A percentile compares a stretch with the other conserved stretches of the same genome.
Evolutionary conservation across 35 echinoderm and acorn worm species (phyloP).

Genomic region (Anneissia japonica): DNA sequence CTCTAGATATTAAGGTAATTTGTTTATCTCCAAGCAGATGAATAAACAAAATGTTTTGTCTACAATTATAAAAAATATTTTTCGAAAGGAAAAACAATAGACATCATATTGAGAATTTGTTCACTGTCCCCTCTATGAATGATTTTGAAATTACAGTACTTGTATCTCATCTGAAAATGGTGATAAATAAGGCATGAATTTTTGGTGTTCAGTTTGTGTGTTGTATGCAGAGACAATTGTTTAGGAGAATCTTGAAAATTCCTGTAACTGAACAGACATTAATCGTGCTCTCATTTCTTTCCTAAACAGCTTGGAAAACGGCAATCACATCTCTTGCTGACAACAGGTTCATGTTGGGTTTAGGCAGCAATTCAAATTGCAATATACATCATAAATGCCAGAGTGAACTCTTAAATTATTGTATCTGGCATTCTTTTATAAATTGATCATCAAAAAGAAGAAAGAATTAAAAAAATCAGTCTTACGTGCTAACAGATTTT

Average conservation of each 20-base stretch:
- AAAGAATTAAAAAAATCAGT: no score
- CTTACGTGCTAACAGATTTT: no score
- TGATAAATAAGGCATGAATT: not conserved
- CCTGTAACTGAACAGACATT: not conserved
- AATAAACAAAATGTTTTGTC: no score
- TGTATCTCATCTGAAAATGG: no score
- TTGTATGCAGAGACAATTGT: not conserved
- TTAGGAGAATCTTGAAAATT: not conserved
- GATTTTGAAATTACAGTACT: no score
- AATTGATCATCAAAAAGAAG: no score
- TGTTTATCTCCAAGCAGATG: no score
- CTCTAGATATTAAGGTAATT: no score
- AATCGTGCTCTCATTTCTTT: not conserved
- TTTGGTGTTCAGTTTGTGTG: not conserved
- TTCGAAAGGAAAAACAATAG: no score
- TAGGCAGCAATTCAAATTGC: not conserved
- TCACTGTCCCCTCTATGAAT: no score
- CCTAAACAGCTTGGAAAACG: not conserved
- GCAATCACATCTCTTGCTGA: not conserved
- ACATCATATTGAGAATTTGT: no score
- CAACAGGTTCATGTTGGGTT: not conserved
- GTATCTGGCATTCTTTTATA: not conserved
- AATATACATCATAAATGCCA: not conserved
- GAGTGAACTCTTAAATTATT: not conserved
- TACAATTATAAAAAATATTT: no score